Conservation (phyloP, 2,888 invertebrate genomes). For the Acronicta leporina region DNA sequence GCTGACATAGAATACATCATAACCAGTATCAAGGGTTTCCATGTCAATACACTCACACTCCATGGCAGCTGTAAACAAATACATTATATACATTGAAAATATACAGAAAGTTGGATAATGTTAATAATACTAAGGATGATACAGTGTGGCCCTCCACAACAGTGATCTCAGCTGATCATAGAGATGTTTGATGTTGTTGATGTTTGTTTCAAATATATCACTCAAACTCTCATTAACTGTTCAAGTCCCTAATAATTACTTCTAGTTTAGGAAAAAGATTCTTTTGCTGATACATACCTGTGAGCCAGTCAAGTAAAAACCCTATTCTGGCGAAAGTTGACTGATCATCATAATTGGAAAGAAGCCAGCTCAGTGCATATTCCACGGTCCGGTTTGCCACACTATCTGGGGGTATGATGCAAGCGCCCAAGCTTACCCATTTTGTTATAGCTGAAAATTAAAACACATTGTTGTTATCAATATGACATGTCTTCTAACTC, state of each 20-base stretch:
- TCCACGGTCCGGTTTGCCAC: constrained; percentile 75
- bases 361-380: constrained; percentile 80
- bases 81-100: no score
- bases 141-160: no score
- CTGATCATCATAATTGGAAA: constrained; percentile 72
- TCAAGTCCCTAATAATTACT: no score
- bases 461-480: neutral
- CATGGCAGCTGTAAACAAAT: constrained; percentile 76
- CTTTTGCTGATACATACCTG: constrained; percentile 67
- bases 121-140: no score
- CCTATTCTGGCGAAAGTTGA: constrained; percentile 71
- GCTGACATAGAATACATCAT: constrained; percentile 81
- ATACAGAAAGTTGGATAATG: no score
- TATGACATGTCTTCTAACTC: neutral
- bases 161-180: no score
- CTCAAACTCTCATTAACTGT: no score
- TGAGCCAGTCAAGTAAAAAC: constrained; percentile 83
- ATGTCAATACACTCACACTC: constrained; percentile 79
- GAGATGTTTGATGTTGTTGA: no score
- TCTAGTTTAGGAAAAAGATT: neutral
- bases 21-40: constrained; percentile 76
- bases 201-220: no score
- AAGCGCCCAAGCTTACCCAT: constrained; percentile 80
- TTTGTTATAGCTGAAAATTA: constrained; percentile 76
- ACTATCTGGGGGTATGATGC: constrained; percentile 77